Percentiles rank a stretch among this genome's conserved stretches.
Conservation (phyloP, 2,113 vertebrate species). For the Calyptommatus sinebrachiatus region DNA sequence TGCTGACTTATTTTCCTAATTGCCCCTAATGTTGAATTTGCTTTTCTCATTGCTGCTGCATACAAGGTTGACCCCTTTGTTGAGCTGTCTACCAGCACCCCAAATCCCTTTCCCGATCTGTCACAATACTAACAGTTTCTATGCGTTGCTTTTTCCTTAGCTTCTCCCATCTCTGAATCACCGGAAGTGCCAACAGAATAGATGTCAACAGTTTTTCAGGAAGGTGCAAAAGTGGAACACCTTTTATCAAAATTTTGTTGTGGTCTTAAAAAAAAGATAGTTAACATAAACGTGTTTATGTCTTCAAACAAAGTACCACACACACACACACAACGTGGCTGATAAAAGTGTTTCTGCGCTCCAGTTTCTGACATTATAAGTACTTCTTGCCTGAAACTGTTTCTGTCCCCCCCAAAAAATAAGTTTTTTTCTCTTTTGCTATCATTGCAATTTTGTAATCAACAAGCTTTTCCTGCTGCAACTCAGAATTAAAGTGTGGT, state of each 20-base stretch:
- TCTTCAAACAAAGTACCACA: conserved; percentile 27
- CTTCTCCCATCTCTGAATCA: neutral
- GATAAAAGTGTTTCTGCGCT: conserved; percentile 15
- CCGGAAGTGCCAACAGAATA: neutral
- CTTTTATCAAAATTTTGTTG: conserved; percentile 28
- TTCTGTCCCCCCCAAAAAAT: conserved; percentile 31
- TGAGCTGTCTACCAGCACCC: too few relatives aligned
- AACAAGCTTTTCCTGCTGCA: neutral
- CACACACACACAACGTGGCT: too few relatives aligned
- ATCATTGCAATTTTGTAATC: conserved; percentile 32
- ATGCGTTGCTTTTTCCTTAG: neutral
- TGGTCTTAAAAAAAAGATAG: conserved; percentile 31
- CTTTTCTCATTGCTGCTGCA: too few relatives aligned
- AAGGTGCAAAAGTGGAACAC: conserved; percentile 12
- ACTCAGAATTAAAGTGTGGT: neutral
- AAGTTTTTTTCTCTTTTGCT: neutral
- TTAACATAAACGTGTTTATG: neutral
- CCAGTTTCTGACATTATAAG: conserved; percentile 13
- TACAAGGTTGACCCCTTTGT: too few relatives aligned
- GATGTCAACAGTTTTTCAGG: neutral
- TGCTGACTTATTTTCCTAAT: too few relatives aligned
- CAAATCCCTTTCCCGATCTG: too few relatives aligned
- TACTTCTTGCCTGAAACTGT: conserved; percentile 10
- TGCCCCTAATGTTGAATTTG: too few relatives aligned
- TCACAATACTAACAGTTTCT: neutral